Evolutionary conservation across 2,113 vertebrate species (phyloP).

Genomic region (Corvus hawaiiensis): DNA sequence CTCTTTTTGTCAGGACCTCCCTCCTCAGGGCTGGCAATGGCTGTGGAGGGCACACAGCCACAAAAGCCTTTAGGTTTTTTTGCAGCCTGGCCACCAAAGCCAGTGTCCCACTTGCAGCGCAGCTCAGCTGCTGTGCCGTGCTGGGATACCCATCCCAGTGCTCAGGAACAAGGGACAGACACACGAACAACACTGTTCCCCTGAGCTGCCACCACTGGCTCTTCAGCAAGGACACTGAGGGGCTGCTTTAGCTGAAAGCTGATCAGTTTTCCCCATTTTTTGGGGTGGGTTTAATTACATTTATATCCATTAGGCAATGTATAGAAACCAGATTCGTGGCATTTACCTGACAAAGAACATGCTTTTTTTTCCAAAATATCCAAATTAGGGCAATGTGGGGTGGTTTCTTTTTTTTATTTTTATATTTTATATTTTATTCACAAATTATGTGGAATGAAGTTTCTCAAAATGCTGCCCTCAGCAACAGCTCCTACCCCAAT

Average conservation of each 20-base stretch:
- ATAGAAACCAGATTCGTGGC: background rate
- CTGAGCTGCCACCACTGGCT: background rate
- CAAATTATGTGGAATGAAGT: background rate
- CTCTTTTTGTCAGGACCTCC: background rate
- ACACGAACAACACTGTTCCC: background rate
- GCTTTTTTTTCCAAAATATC: background rate
- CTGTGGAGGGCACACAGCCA: background rate
- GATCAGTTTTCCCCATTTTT: background rate
- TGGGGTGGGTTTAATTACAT: background rate
- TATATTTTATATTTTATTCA: background rate
- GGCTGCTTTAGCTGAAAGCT: background rate
- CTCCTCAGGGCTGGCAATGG: fast-evolving
- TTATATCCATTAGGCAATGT: background rate
- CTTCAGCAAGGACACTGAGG: background rate
- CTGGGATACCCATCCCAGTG: fast-evolving
- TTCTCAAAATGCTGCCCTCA: background rate
- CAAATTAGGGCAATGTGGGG: background rate
- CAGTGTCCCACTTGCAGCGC: no score
- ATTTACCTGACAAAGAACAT: background rate
- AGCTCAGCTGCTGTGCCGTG: background rate
- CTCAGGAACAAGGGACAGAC: background rate
- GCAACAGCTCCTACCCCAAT: background rate
- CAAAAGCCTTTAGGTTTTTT: background rate
- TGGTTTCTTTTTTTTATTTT: background rate
- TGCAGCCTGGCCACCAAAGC: background rate